A percentile compares a stretch with the other conserved stretches of the same genome.
These are phyloP conservation scores for Zaprionus camerounensis DNA, from an alignment of 1,140 invertebrate genomes.

Conservation along the genomic window DNA sequence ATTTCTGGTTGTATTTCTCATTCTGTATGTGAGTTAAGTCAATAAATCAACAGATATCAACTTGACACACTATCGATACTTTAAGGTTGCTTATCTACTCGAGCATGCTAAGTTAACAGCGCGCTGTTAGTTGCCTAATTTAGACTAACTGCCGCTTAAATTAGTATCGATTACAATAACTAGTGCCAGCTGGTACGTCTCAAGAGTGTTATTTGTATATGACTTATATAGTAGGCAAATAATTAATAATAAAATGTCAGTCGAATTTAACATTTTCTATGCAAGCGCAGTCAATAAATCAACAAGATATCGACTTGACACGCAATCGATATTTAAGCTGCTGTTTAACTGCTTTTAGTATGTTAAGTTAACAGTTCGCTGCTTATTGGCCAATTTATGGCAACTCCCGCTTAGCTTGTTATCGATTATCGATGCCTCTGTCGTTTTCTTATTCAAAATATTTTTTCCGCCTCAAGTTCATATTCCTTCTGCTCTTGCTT, in stretches of 20 bases:
- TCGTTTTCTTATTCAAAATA: conserved; percentile 33
- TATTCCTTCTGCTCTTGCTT: conserved; percentile 42
- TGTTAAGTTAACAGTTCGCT: conserved; percentile 8
- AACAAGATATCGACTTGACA: too few relatives aligned
- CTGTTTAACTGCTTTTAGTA: background rate
- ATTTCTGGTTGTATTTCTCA: background rate
- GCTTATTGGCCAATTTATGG: background rate
- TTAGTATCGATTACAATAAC: background rate
- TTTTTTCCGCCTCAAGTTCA: conserved; percentile 42
- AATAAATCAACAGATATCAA: background rate
- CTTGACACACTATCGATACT: background rate
- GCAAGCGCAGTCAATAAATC: too few relatives aligned
- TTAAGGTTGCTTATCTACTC: background rate
- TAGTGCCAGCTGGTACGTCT: background rate
- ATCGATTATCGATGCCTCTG: conserved; percentile 11
- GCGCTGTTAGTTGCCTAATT: background rate
- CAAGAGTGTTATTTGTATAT: too few relatives aligned
- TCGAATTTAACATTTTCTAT: too few relatives aligned
- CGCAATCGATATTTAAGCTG: background rate
- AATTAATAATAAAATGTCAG: too few relatives aligned
- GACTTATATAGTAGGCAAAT: too few relatives aligned
- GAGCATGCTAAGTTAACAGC: conserved; percentile 4
- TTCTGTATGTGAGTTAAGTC: background rate
- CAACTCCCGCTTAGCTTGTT: background rate
- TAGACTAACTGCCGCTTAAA: too few relatives aligned